Percentiles rank a stretch among this genome's conserved stretches.
Conservation (phyloP, 64 coral and sea anemone species). For the Stylophora pistillata region DNA sequence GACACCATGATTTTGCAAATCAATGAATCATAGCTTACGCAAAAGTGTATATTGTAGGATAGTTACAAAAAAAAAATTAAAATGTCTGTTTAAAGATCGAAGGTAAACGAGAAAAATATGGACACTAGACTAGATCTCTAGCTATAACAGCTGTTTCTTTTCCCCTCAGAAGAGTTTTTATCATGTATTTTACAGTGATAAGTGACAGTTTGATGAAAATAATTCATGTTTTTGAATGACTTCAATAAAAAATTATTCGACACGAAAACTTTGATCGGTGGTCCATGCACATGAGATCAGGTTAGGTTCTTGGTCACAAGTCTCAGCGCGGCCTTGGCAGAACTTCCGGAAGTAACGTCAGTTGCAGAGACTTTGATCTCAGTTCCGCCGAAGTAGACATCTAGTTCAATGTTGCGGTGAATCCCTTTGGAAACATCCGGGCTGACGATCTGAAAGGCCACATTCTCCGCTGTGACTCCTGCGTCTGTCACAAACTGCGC, state of each 20-base stretch:
- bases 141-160: background rate
- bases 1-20: too few relatives aligned
- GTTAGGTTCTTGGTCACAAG: constrained; percentile 55
- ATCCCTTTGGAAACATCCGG: constrained; percentile 58
- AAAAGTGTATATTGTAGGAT: too few relatives aligned
- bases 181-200: background rate
- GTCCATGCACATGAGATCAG: background rate
- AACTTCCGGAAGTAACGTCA: constrained; percentile 68
- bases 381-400: constrained; percentile 70
- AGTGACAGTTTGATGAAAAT: constrained; percentile 8
- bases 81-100: too few relatives aligned
- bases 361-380: constrained; percentile 67
- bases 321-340: constrained; percentile 60
- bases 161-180: background rate
- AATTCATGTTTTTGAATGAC: background rate
- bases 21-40: too few relatives aligned
- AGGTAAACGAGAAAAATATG: too few relatives aligned
- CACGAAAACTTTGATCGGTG: background rate
- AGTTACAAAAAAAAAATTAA: too few relatives aligned
- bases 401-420: constrained; percentile 50
- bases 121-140: background rate
- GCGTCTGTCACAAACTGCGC: constrained; percentile 50
- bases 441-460: constrained; percentile 57
- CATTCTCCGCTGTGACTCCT: constrained; percentile 56
- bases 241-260: background rate